Conservation (phyloP, 2,797 vertebrate genomes). For the Vultur gryphus region DNA sequence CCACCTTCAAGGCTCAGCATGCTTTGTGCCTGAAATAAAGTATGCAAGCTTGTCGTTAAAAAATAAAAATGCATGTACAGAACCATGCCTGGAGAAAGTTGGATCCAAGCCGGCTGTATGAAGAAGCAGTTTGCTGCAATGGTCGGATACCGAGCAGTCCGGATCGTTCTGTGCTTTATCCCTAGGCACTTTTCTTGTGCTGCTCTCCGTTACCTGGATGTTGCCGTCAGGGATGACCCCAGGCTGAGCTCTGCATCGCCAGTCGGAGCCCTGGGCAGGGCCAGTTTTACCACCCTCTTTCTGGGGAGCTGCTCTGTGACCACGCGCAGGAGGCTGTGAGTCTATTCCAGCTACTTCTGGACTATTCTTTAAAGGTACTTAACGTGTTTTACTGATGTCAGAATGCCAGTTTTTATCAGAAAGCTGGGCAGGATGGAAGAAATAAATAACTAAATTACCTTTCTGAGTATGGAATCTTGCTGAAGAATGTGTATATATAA, state of each 20-base stretch:
- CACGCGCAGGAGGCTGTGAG: accelerated
- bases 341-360: background rate
- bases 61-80: background rate
- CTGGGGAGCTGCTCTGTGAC: background rate
- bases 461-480: background rate
- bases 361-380: background rate
- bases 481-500: background rate
- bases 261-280: accelerated
- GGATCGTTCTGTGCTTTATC: background rate
- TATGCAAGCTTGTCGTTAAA: background rate
- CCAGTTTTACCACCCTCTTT: too few species aligned
- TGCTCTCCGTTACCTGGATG: background rate
- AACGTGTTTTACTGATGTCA: background rate
- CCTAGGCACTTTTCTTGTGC: too few species aligned
- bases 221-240: accelerated
- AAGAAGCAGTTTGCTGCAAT: background rate
- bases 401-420: background rate
- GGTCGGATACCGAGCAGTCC: too few species aligned
- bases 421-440: background rate
- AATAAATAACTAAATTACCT: background rate
- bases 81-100: background rate
- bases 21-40: background rate
- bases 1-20: too few species aligned
- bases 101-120: background rate
- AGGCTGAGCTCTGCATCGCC: background rate